Evolutionary conservation across 2,888 invertebrate species (phyloP).

Genomic region (Monoplex corrugatus): DNA sequence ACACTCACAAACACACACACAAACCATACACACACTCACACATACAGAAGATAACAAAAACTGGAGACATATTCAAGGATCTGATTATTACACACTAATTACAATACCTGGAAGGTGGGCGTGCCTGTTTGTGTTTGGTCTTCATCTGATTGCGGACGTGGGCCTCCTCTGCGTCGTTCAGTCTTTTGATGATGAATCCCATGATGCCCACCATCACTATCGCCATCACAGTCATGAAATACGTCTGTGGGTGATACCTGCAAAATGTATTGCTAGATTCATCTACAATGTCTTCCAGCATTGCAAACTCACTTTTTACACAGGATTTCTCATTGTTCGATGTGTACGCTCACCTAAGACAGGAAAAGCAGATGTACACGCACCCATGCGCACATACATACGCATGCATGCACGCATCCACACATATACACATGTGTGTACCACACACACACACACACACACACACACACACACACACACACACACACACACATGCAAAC

Average conservation of each 20-base stretch:
- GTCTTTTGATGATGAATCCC: constrained; percentile 90
- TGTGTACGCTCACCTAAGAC: too few relatives aligned
- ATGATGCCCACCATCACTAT: constrained; percentile 89
- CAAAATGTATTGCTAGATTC: too few relatives aligned
- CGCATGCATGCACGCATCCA: neutral
- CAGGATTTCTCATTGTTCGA: too few relatives aligned
- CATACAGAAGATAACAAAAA: too few relatives aligned
- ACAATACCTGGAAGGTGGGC: constrained; percentile 72
- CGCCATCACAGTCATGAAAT: constrained; percentile 89
- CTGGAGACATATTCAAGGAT: too few relatives aligned
- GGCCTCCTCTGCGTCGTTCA: constrained; percentile 72
- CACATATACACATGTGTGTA: neutral
- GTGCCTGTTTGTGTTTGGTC: constrained; percentile 51
- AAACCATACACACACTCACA: too few relatives aligned
- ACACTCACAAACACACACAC: too few relatives aligned
- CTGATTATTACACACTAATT: too few relatives aligned
- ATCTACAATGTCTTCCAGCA: too few relatives aligned
- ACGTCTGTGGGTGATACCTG: constrained; percentile 87
- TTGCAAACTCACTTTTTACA: too few relatives aligned
- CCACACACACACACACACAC: neutral
- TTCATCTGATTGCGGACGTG: constrained; percentile 62
- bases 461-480: constrained; percentile 4
- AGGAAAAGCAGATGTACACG: too few relatives aligned
- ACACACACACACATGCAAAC: constrained; percentile 6
- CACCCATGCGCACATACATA: neutral